Evolutionary conservation across 2,113 vertebrate genomes (phyloP).

Genomic region (Pelvicachromis taeniatus): DNA sequence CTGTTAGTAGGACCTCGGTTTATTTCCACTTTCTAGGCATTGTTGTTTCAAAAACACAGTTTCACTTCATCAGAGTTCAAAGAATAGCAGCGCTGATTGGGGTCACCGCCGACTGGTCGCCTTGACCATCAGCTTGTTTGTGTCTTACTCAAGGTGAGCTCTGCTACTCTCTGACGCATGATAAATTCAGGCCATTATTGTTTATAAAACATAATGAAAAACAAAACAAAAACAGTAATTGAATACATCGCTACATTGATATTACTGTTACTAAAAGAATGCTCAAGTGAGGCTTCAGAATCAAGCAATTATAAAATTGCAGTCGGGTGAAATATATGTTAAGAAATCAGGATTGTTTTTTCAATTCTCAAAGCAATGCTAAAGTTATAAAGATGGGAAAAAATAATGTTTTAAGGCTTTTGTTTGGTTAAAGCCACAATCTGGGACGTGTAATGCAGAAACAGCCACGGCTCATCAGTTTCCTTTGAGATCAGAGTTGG

Average conservation of each 20-base stretch:
- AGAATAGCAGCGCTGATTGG: slow-evolving; percentile 18
- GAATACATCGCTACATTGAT: slow-evolving; percentile 67
- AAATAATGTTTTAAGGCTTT: slow-evolving; percentile 65
- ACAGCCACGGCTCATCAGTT: slow-evolving; percentile 14
- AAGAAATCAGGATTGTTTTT: slow-evolving; percentile 9
- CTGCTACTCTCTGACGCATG: slow-evolving; percentile 32
- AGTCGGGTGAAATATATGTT: slow-evolving; percentile 43
- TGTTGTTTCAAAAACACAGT: slow-evolving; percentile 48
- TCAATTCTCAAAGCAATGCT: slow-evolving; percentile 36
- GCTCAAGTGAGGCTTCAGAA: slow-evolving; percentile 64
- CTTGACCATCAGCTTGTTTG: not conserved
- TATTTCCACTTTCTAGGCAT: slow-evolving; percentile 48
- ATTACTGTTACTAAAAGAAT: slow-evolving; percentile 64
- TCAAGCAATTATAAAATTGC: slow-evolving; percentile 64
- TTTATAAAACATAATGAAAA: slow-evolving; percentile 32
- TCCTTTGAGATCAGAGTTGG: not conserved
- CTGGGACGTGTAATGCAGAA: slow-evolving; percentile 29
- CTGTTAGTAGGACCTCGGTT: slow-evolving; percentile 33
- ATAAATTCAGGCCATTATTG: slow-evolving; percentile 38
- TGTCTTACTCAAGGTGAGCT: not conserved
- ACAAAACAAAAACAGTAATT: slow-evolving; percentile 34
- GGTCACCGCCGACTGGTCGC: not conserved
- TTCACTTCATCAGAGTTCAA: slow-evolving; percentile 39
- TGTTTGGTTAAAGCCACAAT: slow-evolving; percentile 67
- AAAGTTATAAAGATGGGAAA: slow-evolving; percentile 43